Evolutionary conservation across 2,888 invertebrate genomes (phyloP).

Genomic region (Thereva nobilitata): DNA sequence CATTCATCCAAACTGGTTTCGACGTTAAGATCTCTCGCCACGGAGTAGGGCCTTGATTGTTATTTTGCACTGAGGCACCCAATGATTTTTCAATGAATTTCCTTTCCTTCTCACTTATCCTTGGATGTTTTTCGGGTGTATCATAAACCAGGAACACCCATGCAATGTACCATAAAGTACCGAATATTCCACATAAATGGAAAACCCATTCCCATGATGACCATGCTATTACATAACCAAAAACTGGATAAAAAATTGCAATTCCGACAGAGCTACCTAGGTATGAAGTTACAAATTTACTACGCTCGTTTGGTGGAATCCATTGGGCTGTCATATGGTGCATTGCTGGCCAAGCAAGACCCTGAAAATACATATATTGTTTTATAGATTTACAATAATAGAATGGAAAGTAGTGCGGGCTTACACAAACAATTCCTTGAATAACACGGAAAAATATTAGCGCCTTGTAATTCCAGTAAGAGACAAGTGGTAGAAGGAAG

Average conservation of each 20-base stretch:
- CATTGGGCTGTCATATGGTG: constrained; percentile 78
- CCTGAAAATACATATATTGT: constrained; percentile 55
- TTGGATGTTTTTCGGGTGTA: constrained; percentile 68
- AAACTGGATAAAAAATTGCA: constrained; percentile 70
- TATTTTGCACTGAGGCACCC: constrained; percentile 55
- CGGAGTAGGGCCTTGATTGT: constrained; percentile 60
- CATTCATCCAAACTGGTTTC: constrained; percentile 66
- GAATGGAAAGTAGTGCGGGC: constrained; percentile 42
- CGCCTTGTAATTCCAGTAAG: constrained; percentile 62
- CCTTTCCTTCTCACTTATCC: constrained; percentile 64
- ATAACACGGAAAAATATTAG: constrained; percentile 66
- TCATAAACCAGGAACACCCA: constrained; percentile 69
- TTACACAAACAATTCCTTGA: constrained; percentile 72
- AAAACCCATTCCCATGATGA: constrained; percentile 76
- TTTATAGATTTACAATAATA: background rate
- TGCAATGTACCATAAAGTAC: constrained; percentile 67
- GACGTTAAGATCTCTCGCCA: constrained; percentile 67
- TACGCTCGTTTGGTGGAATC: constrained; percentile 80
- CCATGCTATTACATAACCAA: constrained; percentile 67
- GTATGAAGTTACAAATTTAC: constrained; percentile 69
- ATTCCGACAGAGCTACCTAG: constrained; percentile 70
- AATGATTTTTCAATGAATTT: constrained; percentile 64
- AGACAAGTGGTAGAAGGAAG: constrained; percentile 68
- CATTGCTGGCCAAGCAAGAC: constrained; percentile 76
- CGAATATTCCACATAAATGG: constrained; percentile 66